Conservation (phyloP, 2,797 vertebrate species). For the Hozukius guyotensis region DNA sequence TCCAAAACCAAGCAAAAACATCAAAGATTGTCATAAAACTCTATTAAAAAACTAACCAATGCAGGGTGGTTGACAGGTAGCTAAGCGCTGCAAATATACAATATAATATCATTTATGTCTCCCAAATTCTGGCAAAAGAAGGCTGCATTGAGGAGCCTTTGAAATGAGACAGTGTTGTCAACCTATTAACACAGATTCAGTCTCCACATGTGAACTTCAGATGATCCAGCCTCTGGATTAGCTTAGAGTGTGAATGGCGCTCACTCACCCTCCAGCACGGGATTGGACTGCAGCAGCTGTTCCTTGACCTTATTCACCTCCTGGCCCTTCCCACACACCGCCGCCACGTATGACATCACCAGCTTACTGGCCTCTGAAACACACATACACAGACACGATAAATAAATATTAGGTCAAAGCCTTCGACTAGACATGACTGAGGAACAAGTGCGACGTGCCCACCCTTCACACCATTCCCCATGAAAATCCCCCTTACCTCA, state of each 20-base stretch:
- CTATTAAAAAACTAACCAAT: not conserved
- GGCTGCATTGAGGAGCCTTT: not conserved
- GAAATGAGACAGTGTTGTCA: not conserved
- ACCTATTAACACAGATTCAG: not conserved
- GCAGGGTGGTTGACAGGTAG: not conserved
- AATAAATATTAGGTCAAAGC: constrained; percentile 53
- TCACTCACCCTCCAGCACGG: constrained; percentile 96
- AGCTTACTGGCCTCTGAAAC: constrained; percentile 97
- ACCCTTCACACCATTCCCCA: constrained; percentile 27
- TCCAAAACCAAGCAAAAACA: no score
- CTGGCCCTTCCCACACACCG: constrained; percentile 98
- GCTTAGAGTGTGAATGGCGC: not conserved
- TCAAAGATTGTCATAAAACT: not conserved
- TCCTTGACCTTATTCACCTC: constrained; percentile 99
- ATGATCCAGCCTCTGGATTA: not conserved
- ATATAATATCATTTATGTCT: not conserved
- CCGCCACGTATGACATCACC: constrained; percentile 99
- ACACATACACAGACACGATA: constrained; percentile 51
- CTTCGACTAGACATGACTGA: constrained; percentile 45
- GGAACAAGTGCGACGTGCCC: constrained; percentile 23
- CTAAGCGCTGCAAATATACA: not conserved
- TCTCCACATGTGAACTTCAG: constrained; percentile 9
- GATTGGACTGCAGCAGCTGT: constrained; percentile 98
- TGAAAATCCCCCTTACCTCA: constrained; percentile 71
- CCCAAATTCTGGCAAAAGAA: not conserved